phyloP scores from a whole-genome alignment of 2,113 vertebrate species.

The Podiceps cristatus region DNA sequence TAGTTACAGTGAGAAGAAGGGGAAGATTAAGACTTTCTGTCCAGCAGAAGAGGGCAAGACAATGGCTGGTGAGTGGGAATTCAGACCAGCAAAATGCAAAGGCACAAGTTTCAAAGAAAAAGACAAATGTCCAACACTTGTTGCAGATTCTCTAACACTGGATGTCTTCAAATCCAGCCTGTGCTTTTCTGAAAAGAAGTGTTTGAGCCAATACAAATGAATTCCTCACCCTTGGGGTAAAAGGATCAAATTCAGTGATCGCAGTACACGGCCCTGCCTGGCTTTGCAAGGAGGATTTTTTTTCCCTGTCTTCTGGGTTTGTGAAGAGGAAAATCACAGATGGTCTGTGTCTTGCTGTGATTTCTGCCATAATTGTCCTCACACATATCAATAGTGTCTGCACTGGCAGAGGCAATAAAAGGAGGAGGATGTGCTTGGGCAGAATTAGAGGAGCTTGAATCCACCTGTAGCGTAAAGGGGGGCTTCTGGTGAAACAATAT shows the following conservation, averaged over 20 bases:
- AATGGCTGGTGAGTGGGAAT: constrained; percentile 45
- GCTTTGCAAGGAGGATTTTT: neutral
- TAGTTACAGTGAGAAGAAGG: constrained; percentile 54
- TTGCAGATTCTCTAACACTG: neutral
- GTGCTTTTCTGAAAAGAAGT: neutral
- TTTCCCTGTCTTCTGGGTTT: neutral
- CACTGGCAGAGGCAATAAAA: neutral
- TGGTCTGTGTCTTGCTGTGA: neutral
- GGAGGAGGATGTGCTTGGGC: neutral
- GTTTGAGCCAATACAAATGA: neutral
- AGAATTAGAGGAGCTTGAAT: neutral
- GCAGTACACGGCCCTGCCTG: neutral
- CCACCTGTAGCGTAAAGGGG: neutral
- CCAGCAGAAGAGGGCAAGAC: constrained; percentile 51
- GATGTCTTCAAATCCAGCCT: neutral
- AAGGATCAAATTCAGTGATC: neutral
- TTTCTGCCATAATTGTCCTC: neutral
- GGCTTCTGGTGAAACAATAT: neutral
- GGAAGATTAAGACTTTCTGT: constrained; percentile 67
- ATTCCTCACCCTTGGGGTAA: neutral
- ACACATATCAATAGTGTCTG: fast-evolving
- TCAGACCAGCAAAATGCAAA: neutral
- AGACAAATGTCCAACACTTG: neutral
- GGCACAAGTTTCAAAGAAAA: neutral
- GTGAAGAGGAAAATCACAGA: neutral